Evolutionary conservation across 64 coral and sea anemone genomes (phyloP).

Genomic region (Pocillopora damicornis): DNA sequence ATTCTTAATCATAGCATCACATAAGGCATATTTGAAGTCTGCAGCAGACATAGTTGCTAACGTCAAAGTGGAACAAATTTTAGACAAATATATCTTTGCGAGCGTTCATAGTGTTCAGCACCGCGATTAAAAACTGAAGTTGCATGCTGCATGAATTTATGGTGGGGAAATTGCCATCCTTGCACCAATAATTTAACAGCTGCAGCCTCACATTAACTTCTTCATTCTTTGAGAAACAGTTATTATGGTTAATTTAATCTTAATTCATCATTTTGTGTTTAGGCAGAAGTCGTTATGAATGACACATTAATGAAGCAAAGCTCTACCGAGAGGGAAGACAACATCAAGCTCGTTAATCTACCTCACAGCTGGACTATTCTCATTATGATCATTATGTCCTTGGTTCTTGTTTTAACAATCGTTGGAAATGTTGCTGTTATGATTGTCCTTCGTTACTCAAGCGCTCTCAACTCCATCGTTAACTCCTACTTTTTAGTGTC

Average conservation of each 20-base stretch:
- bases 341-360: slow-evolving; percentile 25
- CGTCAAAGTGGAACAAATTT: too few species aligned
- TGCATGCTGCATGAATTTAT: too few species aligned
- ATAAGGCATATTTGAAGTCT: too few species aligned
- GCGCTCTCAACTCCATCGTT: slow-evolving; percentile 19
- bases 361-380: slow-evolving; percentile 23
- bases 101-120: too few species aligned
- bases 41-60: too few species aligned
- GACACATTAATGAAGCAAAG: background rate
- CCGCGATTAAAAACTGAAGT: too few species aligned
- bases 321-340: background rate
- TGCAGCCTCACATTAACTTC: too few species aligned
- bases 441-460: slow-evolving; percentile 19
- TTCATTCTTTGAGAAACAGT: too few species aligned
- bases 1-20: too few species aligned
- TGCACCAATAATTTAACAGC: too few species aligned
- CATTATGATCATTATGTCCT: slow-evolving; percentile 9
- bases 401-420: slow-evolving; percentile 31
- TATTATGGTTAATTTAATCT: background rate
- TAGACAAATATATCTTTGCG: too few species aligned
- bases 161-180: too few species aligned
- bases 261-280: background rate
- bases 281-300: background rate
- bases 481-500: slow-evolving; percentile 61
- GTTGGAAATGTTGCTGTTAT: slow-evolving; percentile 50